phyloP scores from a whole-genome alignment of 2,797 vertebrate species.

The Etheostoma nigrum region DNA sequence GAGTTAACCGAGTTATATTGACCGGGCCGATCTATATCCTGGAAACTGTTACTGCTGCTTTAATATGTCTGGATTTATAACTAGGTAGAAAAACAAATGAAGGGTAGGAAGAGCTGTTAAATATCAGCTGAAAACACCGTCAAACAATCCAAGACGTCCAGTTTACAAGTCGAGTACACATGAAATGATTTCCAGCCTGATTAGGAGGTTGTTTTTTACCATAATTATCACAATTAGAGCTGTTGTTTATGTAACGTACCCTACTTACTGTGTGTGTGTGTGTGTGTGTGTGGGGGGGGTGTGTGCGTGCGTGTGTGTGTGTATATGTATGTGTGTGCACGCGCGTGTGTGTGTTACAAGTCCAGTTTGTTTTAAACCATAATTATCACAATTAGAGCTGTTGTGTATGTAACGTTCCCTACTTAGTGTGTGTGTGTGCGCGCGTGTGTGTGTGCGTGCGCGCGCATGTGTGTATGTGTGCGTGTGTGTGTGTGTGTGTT shows the following conservation, averaged over 20 bases:
- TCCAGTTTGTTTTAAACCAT: too few species aligned
- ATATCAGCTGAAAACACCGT: not conserved
- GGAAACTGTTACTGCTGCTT: not conserved
- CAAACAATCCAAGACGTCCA: not conserved
- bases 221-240: not conserved
- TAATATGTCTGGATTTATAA: not conserved
- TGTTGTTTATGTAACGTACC: not conserved
- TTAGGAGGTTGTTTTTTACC: not conserved
- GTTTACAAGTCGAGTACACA: not conserved
- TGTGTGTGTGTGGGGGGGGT: not conserved
- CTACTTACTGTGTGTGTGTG: not conserved
- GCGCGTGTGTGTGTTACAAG: not conserved
- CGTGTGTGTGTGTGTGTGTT: too few species aligned
- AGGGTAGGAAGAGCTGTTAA: not conserved
- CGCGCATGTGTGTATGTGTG: too few species aligned
- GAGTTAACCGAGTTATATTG: slow-evolving; percentile 38
- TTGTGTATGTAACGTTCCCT: too few species aligned
- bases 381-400: too few species aligned
- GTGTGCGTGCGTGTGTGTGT: too few species aligned
- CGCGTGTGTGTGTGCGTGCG: too few species aligned
- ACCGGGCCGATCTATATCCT: slow-evolving; percentile 50
- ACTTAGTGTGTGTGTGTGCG: too few species aligned
- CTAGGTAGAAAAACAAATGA: not conserved
- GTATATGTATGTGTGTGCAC: too few species aligned
- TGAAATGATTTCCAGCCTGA: not conserved